phyloP scores from a whole-genome alignment of 2,113 vertebrate species.

The Nannospalax galili region DNA sequence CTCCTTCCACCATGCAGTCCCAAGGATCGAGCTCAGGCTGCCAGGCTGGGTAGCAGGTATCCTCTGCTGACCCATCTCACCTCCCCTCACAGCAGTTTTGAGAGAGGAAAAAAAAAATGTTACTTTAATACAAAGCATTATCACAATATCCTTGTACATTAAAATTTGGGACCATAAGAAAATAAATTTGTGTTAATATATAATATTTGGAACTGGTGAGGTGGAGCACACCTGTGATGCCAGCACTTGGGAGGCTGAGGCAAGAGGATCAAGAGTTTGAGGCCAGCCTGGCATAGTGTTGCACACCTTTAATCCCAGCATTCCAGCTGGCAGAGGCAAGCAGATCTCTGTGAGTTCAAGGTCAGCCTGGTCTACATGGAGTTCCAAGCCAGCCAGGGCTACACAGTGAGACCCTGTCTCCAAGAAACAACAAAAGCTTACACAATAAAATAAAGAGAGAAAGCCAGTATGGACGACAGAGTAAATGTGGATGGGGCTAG shows the following conservation, averaged over 20 bases:
- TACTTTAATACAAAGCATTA: slow-evolving; percentile 62
- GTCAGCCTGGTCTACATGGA: not conserved
- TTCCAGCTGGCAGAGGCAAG: too few species aligned
- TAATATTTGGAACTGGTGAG: not conserved
- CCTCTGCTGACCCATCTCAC: too few species aligned
- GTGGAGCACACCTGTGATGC: not conserved
- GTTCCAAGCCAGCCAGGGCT: not conserved
- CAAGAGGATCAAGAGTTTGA: too few species aligned
- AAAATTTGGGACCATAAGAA: slow-evolving; percentile 63
- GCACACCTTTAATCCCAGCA: not conserved
- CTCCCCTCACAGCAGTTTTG: not conserved
- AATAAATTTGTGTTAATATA: slow-evolving; percentile 50
- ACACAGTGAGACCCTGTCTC: not conserved
- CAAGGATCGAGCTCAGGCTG: not conserved
- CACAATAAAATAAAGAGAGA: not conserved
- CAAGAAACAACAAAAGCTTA: not conserved
- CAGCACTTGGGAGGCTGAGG: not conserved
- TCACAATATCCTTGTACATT: slow-evolving; percentile 33
- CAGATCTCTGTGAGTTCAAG: too few species aligned
- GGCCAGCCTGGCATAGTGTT: not conserved
- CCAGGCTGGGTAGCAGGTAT: not conserved
- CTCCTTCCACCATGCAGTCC: not conserved
- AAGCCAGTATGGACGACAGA: slow-evolving; percentile 65
- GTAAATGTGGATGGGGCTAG: slow-evolving; percentile 66
- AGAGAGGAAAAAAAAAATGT: slow-evolving; percentile 22